These are phyloP conservation scores for Ceratotherium simum DNA, from an alignment of 2,113 vertebrate genomes.

Conservation along the genomic window DNA sequence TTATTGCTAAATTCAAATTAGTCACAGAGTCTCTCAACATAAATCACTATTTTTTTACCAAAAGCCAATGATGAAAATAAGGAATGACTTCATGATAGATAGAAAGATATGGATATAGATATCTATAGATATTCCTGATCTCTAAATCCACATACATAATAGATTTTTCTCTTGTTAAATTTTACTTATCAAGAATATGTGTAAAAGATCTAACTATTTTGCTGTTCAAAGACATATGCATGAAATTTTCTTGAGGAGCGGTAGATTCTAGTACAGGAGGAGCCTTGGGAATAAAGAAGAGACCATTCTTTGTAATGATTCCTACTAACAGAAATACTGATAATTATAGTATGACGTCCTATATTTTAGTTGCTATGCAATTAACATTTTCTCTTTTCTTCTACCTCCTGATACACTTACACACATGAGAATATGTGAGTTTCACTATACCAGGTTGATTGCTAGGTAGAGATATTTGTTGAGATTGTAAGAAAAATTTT, in stretches of 20 bases:
- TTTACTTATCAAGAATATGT: slow-evolving; percentile 41
- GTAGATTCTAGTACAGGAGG: not conserved
- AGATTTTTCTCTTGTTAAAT: not conserved
- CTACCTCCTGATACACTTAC: not conserved
- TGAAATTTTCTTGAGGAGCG: slow-evolving; percentile 26
- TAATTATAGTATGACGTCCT: not conserved
- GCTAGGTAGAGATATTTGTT: not conserved
- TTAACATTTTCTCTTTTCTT: slow-evolving; percentile 18
- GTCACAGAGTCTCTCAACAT: not conserved
- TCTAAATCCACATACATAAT: not conserved
- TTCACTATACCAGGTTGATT: not conserved
- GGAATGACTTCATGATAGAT: slow-evolving; percentile 20
- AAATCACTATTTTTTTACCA: slow-evolving; percentile 58
- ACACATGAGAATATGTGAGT: not conserved
- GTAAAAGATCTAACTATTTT: not conserved
- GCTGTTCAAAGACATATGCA: not conserved
- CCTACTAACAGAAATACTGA: slow-evolving; percentile 8
- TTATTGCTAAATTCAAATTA: slow-evolving; percentile 62
- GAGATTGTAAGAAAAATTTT: not conserved
- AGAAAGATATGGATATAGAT: not conserved
- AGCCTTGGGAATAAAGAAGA: not conserved
- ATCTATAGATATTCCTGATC: not conserved
- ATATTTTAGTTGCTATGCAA: not conserved
- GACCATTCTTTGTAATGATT: not conserved
- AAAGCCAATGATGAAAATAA: slow-evolving; percentile 38